Conservation (phyloP, 2,888 invertebrate species). For the Miltochrista miniata region DNA sequence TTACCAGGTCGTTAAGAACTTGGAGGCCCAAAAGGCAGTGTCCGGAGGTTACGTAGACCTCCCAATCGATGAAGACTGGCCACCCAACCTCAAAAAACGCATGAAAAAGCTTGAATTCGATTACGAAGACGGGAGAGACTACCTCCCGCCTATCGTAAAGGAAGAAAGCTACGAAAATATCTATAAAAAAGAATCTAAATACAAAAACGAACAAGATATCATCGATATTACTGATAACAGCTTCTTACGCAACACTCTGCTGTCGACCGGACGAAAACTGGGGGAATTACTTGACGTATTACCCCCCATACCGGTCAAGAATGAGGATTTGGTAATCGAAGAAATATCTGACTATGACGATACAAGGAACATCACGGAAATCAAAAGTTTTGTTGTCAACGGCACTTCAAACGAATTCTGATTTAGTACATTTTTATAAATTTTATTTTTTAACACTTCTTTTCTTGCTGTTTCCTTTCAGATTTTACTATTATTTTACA, state of each 20-base stretch:
- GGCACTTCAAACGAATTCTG: slow-evolving; percentile 56
- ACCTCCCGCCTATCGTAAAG: slow-evolving; percentile 68
- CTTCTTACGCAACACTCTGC: slow-evolving; percentile 60
- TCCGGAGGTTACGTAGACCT: slow-evolving; percentile 80
- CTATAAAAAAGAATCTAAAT: slow-evolving; percentile 55
- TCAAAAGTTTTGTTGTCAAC: slow-evolving; percentile 72
- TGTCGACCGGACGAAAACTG: slow-evolving; percentile 68
- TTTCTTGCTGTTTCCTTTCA: slow-evolving; percentile 44
- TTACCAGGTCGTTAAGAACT: slow-evolving; percentile 71
- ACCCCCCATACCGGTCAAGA: slow-evolving; percentile 70
- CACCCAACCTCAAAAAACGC: slow-evolving; percentile 77
- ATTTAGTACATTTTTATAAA: slow-evolving; percentile 31
- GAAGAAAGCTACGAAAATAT: slow-evolving; percentile 69
- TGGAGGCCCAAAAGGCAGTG: slow-evolving; percentile 51
- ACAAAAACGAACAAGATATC: slow-evolving; percentile 49
- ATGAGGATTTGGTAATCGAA: slow-evolving; percentile 68
- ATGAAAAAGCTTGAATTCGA: slow-evolving; percentile 76
- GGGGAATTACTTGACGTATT: slow-evolving; percentile 67
- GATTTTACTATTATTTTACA: slow-evolving; percentile 47
- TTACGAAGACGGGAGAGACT: slow-evolving; percentile 69
- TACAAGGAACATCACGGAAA: slow-evolving; percentile 63
- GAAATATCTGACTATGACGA: slow-evolving; percentile 73
- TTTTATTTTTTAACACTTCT: slow-evolving; percentile 42
- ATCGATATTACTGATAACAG: slow-evolving; percentile 39
- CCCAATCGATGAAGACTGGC: slow-evolving; percentile 85